Base-by-base conservation (phyloP, 2,113 vertebrate species). In the Acanthochromis polyacanthus region DNA sequence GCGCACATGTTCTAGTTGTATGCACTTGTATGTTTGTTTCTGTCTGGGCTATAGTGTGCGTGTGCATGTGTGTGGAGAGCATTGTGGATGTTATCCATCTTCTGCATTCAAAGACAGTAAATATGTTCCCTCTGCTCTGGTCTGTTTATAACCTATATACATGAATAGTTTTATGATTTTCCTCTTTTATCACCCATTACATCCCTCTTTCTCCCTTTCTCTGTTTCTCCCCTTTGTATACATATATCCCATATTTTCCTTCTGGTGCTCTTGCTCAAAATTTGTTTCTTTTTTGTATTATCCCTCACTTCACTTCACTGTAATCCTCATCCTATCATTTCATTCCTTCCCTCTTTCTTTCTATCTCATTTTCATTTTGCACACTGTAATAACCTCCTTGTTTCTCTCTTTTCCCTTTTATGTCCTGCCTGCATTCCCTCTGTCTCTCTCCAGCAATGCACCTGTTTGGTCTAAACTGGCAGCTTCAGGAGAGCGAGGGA, bases 391-490 rank as follows among this genome's bases (percentile, higher is more conserved):
- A n/a, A 62, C 59, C 22, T 67, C 48, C 55, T 10, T 60, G 50
- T 71, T 48, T 17, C 2, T 76, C 5, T 71, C 20, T 23, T 57
- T 19, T 30, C 30, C 48, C 20, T 32, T 43, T 52, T 23, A 8
- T 25, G 2, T 32, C 28, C 32, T 36, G 32, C 32, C 32, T 36
- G 32, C 32, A 36, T 22, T 23, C 36, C 62, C 17, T 45, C 12
- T 43, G 46, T 23, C 25, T 45, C n/a, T 60, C 30, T 46, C 8
- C 64, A 99, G 98, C 97, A 66, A 99, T 99, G 98, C 97, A 99
- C 94, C 95, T 99, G 25, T 97, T 99, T 91, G 98, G 98, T 84
- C 95, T 99, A 81, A 99, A 99, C 94, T 99, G 98, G 98, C 98
- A 99, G 93, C 94, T 99, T 68, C 98, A 99, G 91, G 97, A 99